Conservation (phyloP, 2,113 vertebrate genomes). For the Chloropsis cyanopogon region DNA sequence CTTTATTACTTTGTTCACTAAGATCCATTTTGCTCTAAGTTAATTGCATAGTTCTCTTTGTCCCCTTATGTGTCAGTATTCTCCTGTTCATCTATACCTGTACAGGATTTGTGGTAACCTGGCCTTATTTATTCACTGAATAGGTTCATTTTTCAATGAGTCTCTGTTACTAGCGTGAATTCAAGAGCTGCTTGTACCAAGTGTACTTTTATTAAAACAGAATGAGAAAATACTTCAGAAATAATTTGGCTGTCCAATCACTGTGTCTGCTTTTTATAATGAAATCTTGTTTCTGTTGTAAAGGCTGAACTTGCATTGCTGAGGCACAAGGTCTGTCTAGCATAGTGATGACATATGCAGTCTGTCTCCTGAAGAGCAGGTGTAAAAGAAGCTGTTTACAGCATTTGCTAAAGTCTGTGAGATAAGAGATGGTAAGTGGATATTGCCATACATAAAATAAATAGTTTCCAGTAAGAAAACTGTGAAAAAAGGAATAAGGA, state of each 20-base stretch:
- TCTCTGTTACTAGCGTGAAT: neutral
- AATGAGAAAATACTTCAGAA: slow-evolving; percentile 10
- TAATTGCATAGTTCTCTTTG: neutral
- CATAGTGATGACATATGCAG: neutral
- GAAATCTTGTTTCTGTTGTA: neutral
- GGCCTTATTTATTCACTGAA: neutral
- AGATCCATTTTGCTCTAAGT: neutral
- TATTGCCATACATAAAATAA: neutral
- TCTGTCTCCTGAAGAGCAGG: neutral
- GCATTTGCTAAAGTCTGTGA: neutral
- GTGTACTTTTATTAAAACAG: neutral
- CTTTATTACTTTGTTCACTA: neutral
- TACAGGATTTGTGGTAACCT: neutral
- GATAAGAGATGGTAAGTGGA: neutral
- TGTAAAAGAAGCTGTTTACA: slow-evolving; percentile 10
- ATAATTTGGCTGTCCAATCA: neutral
- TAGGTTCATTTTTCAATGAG: neutral
- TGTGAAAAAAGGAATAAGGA: neutral
- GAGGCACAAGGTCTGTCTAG: neutral
- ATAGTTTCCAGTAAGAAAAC: neutral
- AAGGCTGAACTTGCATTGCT: neutral
- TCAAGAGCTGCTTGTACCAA: neutral
- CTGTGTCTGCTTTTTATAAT: neutral
- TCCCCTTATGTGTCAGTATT: neutral
- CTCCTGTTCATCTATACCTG: neutral